Evolutionary conservation across 2,113 vertebrate genomes (phyloP).

Genomic region (Dasyurus viverrinus): DNA sequence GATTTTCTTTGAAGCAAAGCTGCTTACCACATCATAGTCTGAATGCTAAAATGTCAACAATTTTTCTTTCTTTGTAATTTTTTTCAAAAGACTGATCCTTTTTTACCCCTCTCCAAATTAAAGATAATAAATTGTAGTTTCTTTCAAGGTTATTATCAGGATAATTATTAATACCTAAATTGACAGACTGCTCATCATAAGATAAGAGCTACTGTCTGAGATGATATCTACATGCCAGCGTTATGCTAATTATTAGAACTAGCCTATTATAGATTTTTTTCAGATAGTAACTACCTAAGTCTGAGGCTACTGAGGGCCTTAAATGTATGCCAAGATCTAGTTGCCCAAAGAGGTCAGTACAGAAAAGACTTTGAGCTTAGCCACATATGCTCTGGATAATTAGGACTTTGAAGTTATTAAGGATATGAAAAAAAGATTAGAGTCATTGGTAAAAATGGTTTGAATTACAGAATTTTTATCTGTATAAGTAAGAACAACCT

Average conservation of each 20-base stretch:
- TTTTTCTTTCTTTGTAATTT: background rate
- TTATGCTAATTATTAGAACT: background rate
- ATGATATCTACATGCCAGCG: background rate
- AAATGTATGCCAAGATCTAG: background rate
- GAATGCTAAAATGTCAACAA: background rate
- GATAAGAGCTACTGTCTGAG: background rate
- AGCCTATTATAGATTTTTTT: background rate
- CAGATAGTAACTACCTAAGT: background rate
- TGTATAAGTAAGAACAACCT: background rate
- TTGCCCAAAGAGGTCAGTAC: background rate
- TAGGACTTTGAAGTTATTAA: background rate
- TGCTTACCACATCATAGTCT: background rate
- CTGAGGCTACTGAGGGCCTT: background rate
- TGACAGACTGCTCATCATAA: background rate
- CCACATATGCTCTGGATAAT: background rate
- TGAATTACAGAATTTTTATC: background rate
- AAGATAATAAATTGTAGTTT: background rate
- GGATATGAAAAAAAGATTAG: background rate
- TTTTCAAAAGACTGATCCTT: background rate
- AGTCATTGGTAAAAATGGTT: background rate
- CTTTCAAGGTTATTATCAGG: background rate
- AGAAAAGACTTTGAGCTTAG: background rate
- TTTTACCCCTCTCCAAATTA: background rate
- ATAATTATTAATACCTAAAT: background rate
- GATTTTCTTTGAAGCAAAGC: background rate